A percentile compares a stretch with the other conserved stretches of the same genome.
Conservation (phyloP, 1,140 invertebrate species). For the Bicyclus anynana region DNA sequence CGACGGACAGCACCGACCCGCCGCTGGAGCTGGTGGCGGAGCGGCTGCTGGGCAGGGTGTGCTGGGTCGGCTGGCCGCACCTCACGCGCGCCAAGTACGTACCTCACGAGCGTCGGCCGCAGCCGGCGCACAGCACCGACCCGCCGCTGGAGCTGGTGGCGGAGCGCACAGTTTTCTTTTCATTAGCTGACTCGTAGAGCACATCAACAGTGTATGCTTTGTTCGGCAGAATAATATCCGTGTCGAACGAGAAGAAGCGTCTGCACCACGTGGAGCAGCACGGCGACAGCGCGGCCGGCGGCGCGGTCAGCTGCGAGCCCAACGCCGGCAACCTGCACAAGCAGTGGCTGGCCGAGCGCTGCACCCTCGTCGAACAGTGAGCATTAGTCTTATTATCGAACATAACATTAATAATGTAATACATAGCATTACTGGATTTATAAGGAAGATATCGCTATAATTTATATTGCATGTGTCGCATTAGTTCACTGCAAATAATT, state of each 20-base stretch:
- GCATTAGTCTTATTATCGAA: constrained; percentile 24
- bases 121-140: constrained; percentile 26
- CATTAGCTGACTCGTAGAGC: too few relatives aligned
- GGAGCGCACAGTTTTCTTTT: too few relatives aligned
- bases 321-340: constrained; percentile 64
- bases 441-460: too few relatives aligned
- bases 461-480: too few relatives aligned
- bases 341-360: constrained; percentile 66
- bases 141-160: constrained; percentile 73
- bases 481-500: too few relatives aligned
- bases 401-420: neutral
- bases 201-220: too few relatives aligned
- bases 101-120: too few relatives aligned
- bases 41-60: constrained; percentile 83
- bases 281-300: constrained; percentile 50
- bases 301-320: constrained; percentile 38
- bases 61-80: constrained; percentile 94
- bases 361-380: constrained; percentile 72
- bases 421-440: too few relatives aligned
- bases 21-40: constrained; percentile 75
- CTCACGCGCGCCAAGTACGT: constrained; percentile 84
- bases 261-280: constrained; percentile 56
- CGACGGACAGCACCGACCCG: constrained; percentile 49
- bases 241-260: constrained; percentile 76
- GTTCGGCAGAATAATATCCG: constrained; percentile 79